Base-by-base conservation (phyloP, 2,888 invertebrate genomes). In the Julus scandinavius region DNA sequence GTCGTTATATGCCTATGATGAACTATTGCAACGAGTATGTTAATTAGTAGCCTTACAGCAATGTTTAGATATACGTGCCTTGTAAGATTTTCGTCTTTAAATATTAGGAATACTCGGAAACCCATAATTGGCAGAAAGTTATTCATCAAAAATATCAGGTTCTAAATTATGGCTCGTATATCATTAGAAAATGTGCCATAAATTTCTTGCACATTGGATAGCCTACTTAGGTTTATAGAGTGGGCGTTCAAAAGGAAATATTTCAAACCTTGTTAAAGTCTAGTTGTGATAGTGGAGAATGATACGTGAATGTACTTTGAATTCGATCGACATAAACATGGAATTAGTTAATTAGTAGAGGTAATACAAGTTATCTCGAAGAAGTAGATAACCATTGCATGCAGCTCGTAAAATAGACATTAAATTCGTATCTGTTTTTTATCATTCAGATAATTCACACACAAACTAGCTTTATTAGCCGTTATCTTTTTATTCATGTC, bases 401-500 rank as follows among this genome's bases (percentile, higher is more conserved):
- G 72, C 72, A n/a, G 72, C 9, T 85, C 50, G 20, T 85, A 85
- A 49, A 85, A 41, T 13, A 11, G n/a, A 85, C 29, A 85, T 41
- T 29, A 45, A 50, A 85, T 41, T 85, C n/a, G 45, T 85, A 50
- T 85, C 50, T n/a, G 9, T n/a, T 72, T 29, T n/a, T 72, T 72
- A 29, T 72, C 72, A 72, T 72, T 29, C 11, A 85, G 85, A n/a
- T n/a, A 85, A 2, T 40, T 20, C 50, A 41, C 2, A 85, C 9
- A 49, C 5, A 85, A 85, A 85, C 49, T 29, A 41, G 85, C 41
- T 85, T 84, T 85, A 20, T 17, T 38, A 20, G 50, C 3, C n/a
- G n/a, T 41, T 85, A 85, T 85, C 45, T 11, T 85, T 9, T 40
- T 50, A 41, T 41, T 20, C 45, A 41, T 41, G 45, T 85, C 41